Base-by-base conservation (phyloP, 2,888 invertebrate species). In the Lepidocyrtinus sp. region DNA sequence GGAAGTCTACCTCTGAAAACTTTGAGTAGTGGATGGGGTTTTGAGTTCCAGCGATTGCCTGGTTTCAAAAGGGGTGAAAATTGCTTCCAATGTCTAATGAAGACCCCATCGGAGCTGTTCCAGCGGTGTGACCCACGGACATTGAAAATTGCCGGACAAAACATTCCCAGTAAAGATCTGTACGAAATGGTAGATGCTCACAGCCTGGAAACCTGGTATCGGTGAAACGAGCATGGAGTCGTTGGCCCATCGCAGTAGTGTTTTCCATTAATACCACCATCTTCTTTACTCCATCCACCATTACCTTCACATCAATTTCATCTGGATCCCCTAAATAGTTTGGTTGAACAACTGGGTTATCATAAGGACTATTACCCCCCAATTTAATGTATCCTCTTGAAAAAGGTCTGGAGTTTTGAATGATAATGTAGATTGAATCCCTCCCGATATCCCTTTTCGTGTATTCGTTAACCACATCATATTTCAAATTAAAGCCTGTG, bases 161-260 rank as follows among this genome's bases (percentile, higher is more conserved):
- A 50, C 86, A 86, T 55, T 82, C 80, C 79, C 81, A 85, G 61
- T 86, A 86, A 1, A 68, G 77, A 68, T 84, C 78, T 2, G n/a
- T n/a, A 7, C 62, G 19, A 24, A 62, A 62, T 9, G 62, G 62
- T 3, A 62, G 62, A 24, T 62, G 62, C n/a, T 62, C 62, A 21
- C 62, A 62, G 12, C 24, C 21, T 0, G 86, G 86, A 45, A 82
- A 27, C 15, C 59, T 50, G 9, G 55, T 65, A 7, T 76, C 50
- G 12, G 82, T 81, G 19, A 85, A 85, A n/a, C 70, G 24, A 1
- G 79, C 79, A 15, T 71, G 69, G 1, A 83, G 19, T 1, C 73
- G 22, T 45, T 69, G 27, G 1, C 72, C 68, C 45, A 82, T 76
- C 1, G 72, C 59, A 9, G 75, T 76, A 0, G 85, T 75, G 25